Conservation (phyloP, 2,888 invertebrate species). For the Tachystola acroxantha region DNA sequence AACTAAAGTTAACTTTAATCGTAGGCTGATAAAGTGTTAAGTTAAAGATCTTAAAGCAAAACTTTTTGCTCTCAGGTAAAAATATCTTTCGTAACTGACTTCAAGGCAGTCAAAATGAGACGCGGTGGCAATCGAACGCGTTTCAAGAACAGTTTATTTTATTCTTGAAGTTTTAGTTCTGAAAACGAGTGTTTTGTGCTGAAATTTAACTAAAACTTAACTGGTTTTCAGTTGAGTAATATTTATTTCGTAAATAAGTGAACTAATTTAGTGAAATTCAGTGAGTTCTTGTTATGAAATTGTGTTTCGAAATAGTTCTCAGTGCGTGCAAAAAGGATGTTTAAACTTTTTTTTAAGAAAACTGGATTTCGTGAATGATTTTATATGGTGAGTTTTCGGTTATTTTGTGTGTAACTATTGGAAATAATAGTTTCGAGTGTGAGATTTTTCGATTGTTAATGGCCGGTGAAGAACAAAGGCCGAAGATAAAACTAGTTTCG, state of each 20-base stretch:
- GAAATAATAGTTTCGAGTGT: slow-evolving; percentile 7
- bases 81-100: slow-evolving; percentile 52
- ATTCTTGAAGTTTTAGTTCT: slow-evolving; percentile 12
- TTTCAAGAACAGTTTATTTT: slow-evolving; percentile 7
- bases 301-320: slow-evolving; percentile 26
- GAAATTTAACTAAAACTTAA: slow-evolving; percentile 4
- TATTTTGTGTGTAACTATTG: slow-evolving; percentile 9
- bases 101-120: slow-evolving; percentile 59
- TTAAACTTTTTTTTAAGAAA: slow-evolving; percentile 22
- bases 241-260: background rate
- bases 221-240: background rate
- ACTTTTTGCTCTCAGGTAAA: slow-evolving; percentile 73
- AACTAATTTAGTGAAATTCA: too few species aligned
- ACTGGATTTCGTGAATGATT: slow-evolving; percentile 45
- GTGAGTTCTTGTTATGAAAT: slow-evolving; percentile 10
- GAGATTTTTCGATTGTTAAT: background rate
- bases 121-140: slow-evolving; percentile 41
- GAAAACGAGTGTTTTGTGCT: slow-evolving; percentile 7
- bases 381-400: slow-evolving; percentile 47
- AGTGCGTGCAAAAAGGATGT: slow-evolving; percentile 43
- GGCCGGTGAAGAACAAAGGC: slow-evolving; percentile 47
- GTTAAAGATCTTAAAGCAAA: slow-evolving; percentile 14
- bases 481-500: slow-evolving; percentile 51
- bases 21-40: accelerated
- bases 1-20: slow-evolving; percentile 17